Percentiles rank a stretch among this genome's conserved stretches.
Conservation (phyloP, 2,888 invertebrate genomes). For the Chloroclysta siterata region DNA sequence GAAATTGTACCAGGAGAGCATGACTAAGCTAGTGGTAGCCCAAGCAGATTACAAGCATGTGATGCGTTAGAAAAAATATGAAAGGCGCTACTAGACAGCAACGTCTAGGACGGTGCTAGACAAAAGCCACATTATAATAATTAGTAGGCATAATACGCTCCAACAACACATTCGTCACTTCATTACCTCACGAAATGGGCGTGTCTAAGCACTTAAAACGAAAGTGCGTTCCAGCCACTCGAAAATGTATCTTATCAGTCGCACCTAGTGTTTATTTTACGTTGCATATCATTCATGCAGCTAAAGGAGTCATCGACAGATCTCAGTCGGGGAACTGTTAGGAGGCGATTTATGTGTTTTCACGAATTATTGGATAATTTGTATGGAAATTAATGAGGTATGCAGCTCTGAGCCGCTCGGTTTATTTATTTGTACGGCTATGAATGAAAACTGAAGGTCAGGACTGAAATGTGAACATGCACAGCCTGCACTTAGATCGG, state of each 20-base stretch:
- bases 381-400: conserved; percentile 52
- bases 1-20: too few species aligned
- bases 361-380: conserved; percentile 50
- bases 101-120: not conserved
- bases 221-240: conserved; percentile 12
- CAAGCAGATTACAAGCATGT: too few species aligned
- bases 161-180: conserved; percentile 6
- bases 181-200: conserved; percentile 9
- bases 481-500: not conserved
- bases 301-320: conserved; percentile 41
- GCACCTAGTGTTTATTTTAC: conserved; percentile 27
- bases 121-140: not conserved
- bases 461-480: conserved; percentile 21
- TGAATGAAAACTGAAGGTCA: conserved; percentile 39
- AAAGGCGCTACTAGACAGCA: not conserved
- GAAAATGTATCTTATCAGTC: conserved; percentile 30
- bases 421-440: conserved; percentile 38
- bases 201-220: conserved; percentile 13
- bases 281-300: conserved; percentile 22
- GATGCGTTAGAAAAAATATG: too few species aligned
- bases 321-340: conserved; percentile 40
- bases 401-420: conserved; percentile 39
- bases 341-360: conserved; percentile 46
- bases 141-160: not conserved
- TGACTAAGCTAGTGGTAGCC: too few species aligned